Conservation (phyloP, 2,888 invertebrate species). For the Gibbula magus region DNA sequence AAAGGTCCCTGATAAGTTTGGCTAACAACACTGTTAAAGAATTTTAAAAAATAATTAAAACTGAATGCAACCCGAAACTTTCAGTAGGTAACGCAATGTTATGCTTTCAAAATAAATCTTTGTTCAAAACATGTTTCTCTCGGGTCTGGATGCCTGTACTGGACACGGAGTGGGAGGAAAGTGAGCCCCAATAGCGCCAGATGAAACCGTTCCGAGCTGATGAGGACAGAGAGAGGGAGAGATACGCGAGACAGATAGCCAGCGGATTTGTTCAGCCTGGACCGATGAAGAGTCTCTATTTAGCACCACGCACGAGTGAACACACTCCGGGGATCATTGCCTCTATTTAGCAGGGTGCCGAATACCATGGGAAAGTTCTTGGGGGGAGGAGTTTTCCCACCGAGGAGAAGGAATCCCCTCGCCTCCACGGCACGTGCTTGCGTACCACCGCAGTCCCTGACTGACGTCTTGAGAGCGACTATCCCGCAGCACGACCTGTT, state of each 20-base stretch:
- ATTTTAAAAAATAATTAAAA: too few species aligned
- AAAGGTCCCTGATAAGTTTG: too few species aligned
- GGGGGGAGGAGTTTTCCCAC: slow-evolving; percentile 33
- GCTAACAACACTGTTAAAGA: too few species aligned
- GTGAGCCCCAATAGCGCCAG: neutral
- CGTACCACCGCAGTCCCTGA: neutral
- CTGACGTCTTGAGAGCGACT: slow-evolving; percentile 20
- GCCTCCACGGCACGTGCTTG: slow-evolving; percentile 22
- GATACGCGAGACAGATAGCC: neutral
- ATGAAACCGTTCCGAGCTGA: neutral
- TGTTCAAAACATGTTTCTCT: too few species aligned
- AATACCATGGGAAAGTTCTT: slow-evolving; percentile 8
- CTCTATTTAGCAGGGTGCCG: neutral
- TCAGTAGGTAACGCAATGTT: too few species aligned
- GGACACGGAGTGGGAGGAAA: neutral
- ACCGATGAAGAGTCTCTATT: neutral
- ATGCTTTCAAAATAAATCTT: too few species aligned
- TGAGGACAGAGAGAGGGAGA: neutral
- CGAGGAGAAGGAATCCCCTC: neutral
- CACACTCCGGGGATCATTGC: neutral
- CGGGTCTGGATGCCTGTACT: too few species aligned
- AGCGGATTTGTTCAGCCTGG: too few species aligned
- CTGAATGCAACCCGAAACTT: too few species aligned
- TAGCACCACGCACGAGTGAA: slow-evolving; percentile 20
- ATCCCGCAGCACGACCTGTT: slow-evolving; percentile 19